A percentile compares a stretch with the other conserved stretches of the same genome.
These are phyloP conservation scores for Globodera rostochiensis DNA, from an alignment of 1,140 invertebrate genomes.

Conservation along the genomic window DNA sequence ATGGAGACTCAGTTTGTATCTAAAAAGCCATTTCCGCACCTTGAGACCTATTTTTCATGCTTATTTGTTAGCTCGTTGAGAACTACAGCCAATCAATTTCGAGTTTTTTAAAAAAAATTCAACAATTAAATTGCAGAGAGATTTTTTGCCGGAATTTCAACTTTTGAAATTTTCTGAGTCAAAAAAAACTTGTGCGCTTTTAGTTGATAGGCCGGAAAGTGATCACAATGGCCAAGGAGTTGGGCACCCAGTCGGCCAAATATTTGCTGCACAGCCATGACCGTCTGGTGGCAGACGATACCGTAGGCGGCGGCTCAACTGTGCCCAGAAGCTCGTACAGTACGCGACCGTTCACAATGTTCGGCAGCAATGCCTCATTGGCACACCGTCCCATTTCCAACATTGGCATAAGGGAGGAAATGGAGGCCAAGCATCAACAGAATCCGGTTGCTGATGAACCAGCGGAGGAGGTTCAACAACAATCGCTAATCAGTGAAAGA, in stretches of 20 bases:
- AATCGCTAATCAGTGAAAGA: neutral
- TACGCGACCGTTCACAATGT: conserved; percentile 17
- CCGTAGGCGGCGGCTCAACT: conserved; percentile 34
- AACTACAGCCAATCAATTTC: too few relatives aligned
- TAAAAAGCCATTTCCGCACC: too few relatives aligned
- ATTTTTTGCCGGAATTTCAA: too few relatives aligned
- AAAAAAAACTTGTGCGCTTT: conserved; percentile 7
- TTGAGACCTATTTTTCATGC: too few relatives aligned
- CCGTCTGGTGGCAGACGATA: conserved; percentile 43
- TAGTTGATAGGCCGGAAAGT: conserved; percentile 49
- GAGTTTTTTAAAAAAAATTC: too few relatives aligned
- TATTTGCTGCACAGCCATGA: conserved; percentile 52
- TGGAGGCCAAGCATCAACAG: neutral
- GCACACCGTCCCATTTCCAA: conserved; percentile 2
- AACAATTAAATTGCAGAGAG: too few relatives aligned
- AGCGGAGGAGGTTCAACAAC: neutral
- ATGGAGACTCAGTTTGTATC: too few relatives aligned
- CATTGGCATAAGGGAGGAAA: conserved; percentile 21
- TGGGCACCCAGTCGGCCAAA: conserved; percentile 45
- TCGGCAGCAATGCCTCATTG: conserved; percentile 1
- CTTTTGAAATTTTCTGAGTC: too few relatives aligned
- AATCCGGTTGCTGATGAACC: neutral
- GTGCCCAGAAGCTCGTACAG: conserved; percentile 30
- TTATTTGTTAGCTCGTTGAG: too few relatives aligned
- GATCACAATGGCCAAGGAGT: conserved; percentile 50